Conservation (phyloP, 92 coral and sea anemone species). For the Meandrina meandrites region DNA sequence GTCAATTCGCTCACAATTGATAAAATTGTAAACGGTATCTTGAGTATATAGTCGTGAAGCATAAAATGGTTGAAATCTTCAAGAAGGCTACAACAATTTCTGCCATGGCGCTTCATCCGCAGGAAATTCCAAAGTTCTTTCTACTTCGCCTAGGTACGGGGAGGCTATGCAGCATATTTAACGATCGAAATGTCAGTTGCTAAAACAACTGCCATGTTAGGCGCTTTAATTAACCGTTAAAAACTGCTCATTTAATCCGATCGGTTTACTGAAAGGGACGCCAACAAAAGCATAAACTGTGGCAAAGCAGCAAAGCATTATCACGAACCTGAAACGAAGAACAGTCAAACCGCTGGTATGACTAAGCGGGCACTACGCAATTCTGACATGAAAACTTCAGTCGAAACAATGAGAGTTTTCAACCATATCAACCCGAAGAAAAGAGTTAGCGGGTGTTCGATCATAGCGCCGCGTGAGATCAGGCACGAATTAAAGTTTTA, state of each 20-base stretch:
- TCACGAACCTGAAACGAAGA: background rate
- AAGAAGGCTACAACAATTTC: too few relatives aligned
- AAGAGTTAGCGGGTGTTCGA: background rate
- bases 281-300: background rate
- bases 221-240: background rate
- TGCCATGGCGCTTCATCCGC: background rate
- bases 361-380: too few relatives aligned
- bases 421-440: background rate
- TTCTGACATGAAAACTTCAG: background rate
- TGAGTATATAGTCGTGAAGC: too few relatives aligned
- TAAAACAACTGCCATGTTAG: background rate
- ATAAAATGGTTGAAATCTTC: too few relatives aligned
- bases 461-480: conserved; percentile 1
- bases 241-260: background rate
- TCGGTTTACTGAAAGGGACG: background rate
- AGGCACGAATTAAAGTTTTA: background rate
- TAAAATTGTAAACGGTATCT: too few relatives aligned
- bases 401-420: background rate
- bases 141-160: too few relatives aligned
- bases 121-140: background rate
- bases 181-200: background rate
- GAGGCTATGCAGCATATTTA: background rate
- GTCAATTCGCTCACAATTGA: too few relatives aligned
- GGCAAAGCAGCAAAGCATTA: background rate
- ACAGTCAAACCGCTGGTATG: background rate